Evolutionary conservation across 2,888 invertebrate species (phyloP), one percentile per base, ranked within the genome.

Genomic region (Oxytorus armatus): DNA sequence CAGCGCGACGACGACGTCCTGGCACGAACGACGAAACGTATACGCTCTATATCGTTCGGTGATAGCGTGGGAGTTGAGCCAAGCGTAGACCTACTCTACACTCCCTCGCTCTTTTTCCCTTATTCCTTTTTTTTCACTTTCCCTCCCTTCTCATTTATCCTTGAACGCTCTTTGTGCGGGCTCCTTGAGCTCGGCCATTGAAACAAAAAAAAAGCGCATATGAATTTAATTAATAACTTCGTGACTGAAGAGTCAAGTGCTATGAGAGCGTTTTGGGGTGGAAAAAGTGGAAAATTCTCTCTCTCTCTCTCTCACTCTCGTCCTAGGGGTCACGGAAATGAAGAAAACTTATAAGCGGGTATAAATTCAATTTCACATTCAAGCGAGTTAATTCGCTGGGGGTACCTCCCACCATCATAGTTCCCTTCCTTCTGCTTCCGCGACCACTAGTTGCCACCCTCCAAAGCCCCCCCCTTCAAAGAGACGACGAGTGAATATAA

Each of bases 341-440:
- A 86, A 85, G 81, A 80, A 84, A 87, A 86, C 86, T 86, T 84
- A 85, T 77, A 84, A 83, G 82, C 78, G 85, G 72, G 84, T 82
- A 88, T 88, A 87, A 88, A 88, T 87, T 88, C 85, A 85, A 85
- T 88, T 88, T 86, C 82, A 86, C 83, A 84, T 84, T 83, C 85
- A 83, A 80, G 82, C 79, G 82, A 85, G 85, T 88, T 87, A 86
- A 86, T 83, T 86, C 85, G 65, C 74, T 47, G 36, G 55, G n/a
- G 74, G 33, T 65, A 47, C 74, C 55, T 33, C 74, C n/a, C 59
- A 57, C 25, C 55, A 57, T 33, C 49, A 42, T 44, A 21, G n/a
- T 53, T 61, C 47, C 49, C 51, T 68, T 33, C 39, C n/a, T 53
- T 25, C 21, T 47, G 21, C 42, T 69, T 61, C 44, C 59, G 33